Percentiles rank a stretch among this genome's conserved stretches.
Evolutionary conservation across 2,113 vertebrate genomes (phyloP).

Genomic region (Centropus unirufus): DNA sequence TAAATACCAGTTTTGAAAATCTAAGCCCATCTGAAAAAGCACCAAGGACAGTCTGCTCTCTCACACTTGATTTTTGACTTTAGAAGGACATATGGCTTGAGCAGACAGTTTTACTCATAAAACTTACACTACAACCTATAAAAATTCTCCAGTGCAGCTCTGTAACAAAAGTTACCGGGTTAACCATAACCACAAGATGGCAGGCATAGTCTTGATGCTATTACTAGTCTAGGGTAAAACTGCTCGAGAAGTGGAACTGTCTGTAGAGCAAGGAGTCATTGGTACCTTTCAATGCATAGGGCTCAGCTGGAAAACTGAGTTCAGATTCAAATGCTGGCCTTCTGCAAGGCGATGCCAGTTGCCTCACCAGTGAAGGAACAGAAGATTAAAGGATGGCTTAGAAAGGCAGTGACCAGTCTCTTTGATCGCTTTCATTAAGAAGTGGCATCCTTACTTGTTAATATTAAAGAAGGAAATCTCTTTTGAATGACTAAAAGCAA

Average conservation of each 20-base stretch:
- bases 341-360: fast-evolving
- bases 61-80: background rate
- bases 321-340: background rate
- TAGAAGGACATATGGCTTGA: background rate
- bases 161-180: background rate
- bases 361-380: background rate
- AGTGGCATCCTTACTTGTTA: background rate
- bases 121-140: fast-evolving
- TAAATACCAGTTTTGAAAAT: conserved; percentile 2
- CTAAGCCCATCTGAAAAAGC: background rate
- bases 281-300: background rate
- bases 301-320: background rate
- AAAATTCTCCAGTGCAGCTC: background rate
- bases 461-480: background rate
- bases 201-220: background rate
- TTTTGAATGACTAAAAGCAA: background rate
- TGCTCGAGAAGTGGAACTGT: background rate
- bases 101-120: background rate
- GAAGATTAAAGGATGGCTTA: background rate
- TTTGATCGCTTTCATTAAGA: background rate
- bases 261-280: background rate
- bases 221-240: background rate
- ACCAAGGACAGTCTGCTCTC: background rate
- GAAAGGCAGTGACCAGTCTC: background rate
- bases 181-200: background rate